Evolutionary conservation across 2,797 vertebrate species (phyloP), one percentile per base, ranked within the genome.

Genomic region (Sparus aurata): DNA sequence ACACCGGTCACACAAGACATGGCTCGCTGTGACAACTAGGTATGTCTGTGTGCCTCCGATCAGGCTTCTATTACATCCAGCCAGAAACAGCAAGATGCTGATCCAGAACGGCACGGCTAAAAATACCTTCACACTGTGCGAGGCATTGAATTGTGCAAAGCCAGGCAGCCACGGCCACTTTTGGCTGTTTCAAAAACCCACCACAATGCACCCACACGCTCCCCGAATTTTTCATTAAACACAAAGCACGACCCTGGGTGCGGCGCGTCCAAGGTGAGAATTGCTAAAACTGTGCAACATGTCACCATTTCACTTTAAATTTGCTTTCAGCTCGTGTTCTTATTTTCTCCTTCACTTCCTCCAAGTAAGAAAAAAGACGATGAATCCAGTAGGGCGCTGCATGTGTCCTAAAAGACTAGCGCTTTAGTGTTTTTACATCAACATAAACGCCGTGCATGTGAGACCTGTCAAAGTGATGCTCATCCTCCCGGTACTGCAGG

Each of bases 71-170:
- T 77, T 77, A 69, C 73, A 59, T 74, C 46, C 61, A 80, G 71
- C 67, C 68, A 79, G 55, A 84, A 85, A 73, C 52, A 75, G 70
- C 81, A 76, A 79, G 82, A 69, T 79, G 73, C 80, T 71, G 80
- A 79, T 86, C 73, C 80, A 79, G 16, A 75, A 64, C 25, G 27
- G 60, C 61, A 55, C 59, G 30, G 52, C 83, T 86, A 80, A 85
- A 90, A 88, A 82, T 90, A 87, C 69, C 69, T 58, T 69, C 70
- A 66, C 20, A 55, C 41, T 69, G 34, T 77, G 76, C 71, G 73
- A 67, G 66, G 70, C 60, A 64, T 46, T 64, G 69, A 82, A 81
- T 84, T 75, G 53, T 68, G 66, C 52, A 17, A 75, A 86, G 69
- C n/a, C 69, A 73, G 83, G 81, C 76, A 67, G 52, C 46, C 30